A percentile compares a stretch with the other conserved stretches of the same genome.
phyloP scores from a whole-genome alignment of 2,113 vertebrate species.

The Cryptomyrus ogoouensis region DNA sequence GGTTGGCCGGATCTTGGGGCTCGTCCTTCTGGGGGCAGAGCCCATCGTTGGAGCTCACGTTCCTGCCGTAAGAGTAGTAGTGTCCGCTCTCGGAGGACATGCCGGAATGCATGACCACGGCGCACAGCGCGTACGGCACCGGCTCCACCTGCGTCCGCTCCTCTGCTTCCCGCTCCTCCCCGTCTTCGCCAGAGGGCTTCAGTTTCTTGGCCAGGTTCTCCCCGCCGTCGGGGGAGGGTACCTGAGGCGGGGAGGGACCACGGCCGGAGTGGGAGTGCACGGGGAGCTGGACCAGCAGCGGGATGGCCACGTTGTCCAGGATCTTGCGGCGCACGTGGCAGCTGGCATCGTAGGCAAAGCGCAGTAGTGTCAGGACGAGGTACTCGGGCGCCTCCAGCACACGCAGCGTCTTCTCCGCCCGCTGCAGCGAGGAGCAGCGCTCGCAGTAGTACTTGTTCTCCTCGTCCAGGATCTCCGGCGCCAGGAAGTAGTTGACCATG shows the following conservation, averaged over 20 bases:
- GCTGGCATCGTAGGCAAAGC: conserved; percentile 93
- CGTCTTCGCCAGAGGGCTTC: conserved; percentile 79
- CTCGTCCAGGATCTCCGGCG: conserved; percentile 87
- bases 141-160: conserved; percentile 26
- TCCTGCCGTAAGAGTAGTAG: conserved; percentile 91
- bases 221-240: conserved; percentile 73
- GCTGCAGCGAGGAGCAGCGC: conserved; percentile 85
- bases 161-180: conserved; percentile 33
- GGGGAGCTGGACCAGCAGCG: conserved; percentile 76
- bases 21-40: conserved; percentile 48
- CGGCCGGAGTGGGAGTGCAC: conserved; percentile 61
- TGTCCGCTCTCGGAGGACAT: conserved; percentile 95
- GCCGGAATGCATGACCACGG: conserved; percentile 97
- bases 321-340: conserved; percentile 92
- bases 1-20: conserved; percentile 9
- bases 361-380: conserved; percentile 91
- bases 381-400: conserved; percentile 88
- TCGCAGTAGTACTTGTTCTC: conserved; percentile 97
- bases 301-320: conserved; percentile 86
- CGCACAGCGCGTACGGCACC: conserved; percentile 79
- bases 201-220: conserved; percentile 94
- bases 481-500: conserved; percentile 91
- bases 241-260: conserved; percentile 51
- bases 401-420: conserved; percentile 88
- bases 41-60: conserved; percentile 65